Evolutionary conservation across 92 coral and sea anemone species (phyloP), one percentile per base, ranked within the genome.

Genomic region (Actinostola sp.): DNA sequence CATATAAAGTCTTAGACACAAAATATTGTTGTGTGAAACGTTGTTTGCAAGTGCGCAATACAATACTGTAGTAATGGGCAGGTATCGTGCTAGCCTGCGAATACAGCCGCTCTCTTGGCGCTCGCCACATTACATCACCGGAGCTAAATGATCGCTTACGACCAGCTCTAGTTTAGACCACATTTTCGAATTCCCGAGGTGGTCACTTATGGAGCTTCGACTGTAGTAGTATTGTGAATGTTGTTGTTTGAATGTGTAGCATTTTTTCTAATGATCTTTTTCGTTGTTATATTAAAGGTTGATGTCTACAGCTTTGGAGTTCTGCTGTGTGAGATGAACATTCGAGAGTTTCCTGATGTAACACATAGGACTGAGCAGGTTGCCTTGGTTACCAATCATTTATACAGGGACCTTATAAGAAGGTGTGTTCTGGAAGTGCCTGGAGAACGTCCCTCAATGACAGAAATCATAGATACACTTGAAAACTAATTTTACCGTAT

Each of bases 231-330:
- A 4, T 36, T 36, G 15, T 48, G 8, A 48, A n/a, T 48, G 54
- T 48, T 48, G 15, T 48, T 2, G 8, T n/a, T 6, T 6, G 54
- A 14, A 48, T n/a, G 3, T 6, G 19, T 48, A 3, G 3, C 8
- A 3, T 14, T 24, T 25, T 3, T 49, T 10, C 2, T 32, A 24
- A n/a, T n/a, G n/a, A n/a, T n/a, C n/a, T n/a, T n/a, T n/a, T n/a
- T n/a, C n/a, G n/a, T n/a, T n/a, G n/a, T n/a, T 65, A 46, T 38
- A 53, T 31, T n/a, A n/a, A 60, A 89, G 90, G 68, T 89, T 6
- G 94, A 89, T 59, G 94, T 89, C 13, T 89, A 66, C 76, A 89
- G 94, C 63, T 89, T 75, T 57, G 90, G 94, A 0, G 67, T 85
- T 13, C 85, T 89, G 10, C 75, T 89, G 61, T 85, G 88, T 66